Percentiles rank a stretch among this genome's conserved stretches.
These are phyloP conservation scores for Camarhynchus parvulus DNA, from an alignment of 2,113 vertebrate species.

Conservation along the genomic window DNA sequence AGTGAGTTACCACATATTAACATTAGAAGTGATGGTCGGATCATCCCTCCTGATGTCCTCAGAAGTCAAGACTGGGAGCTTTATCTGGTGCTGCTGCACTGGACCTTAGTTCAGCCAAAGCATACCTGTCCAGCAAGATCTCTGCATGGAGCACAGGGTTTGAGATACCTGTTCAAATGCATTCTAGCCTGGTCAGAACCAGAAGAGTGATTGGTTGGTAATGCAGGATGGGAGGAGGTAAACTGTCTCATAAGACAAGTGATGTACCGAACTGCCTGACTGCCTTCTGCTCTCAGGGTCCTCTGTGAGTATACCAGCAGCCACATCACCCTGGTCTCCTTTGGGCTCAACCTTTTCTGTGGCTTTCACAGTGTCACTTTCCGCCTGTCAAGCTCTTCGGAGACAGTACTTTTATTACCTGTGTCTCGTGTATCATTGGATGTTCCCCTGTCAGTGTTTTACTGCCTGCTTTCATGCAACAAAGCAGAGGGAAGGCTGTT, in stretches of 20 bases:
- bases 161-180: background rate
- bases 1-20: background rate
- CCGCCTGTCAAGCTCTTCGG: background rate
- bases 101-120: background rate
- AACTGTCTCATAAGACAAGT: background rate
- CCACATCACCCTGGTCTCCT: background rate
- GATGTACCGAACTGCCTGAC: background rate
- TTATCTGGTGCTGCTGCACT: background rate
- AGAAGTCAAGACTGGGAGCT: background rate
- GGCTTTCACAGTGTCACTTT: background rate
- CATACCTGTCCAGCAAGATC: background rate
- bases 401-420: background rate
- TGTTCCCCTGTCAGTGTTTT: background rate
- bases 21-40: background rate
- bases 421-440: fast-evolving
- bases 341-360: background rate
- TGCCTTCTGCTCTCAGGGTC: background rate
- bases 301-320: background rate
- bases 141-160: background rate
- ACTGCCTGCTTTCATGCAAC: background rate
- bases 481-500: background rate
- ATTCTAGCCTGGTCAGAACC: background rate
- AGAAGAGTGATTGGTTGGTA: background rate
- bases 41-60: background rate
- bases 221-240: background rate